Evolutionary conservation across 2,797 vertebrate genomes (phyloP), one percentile per base, ranked within the genome.

Genomic region (Furcifer pardalis): DNA sequence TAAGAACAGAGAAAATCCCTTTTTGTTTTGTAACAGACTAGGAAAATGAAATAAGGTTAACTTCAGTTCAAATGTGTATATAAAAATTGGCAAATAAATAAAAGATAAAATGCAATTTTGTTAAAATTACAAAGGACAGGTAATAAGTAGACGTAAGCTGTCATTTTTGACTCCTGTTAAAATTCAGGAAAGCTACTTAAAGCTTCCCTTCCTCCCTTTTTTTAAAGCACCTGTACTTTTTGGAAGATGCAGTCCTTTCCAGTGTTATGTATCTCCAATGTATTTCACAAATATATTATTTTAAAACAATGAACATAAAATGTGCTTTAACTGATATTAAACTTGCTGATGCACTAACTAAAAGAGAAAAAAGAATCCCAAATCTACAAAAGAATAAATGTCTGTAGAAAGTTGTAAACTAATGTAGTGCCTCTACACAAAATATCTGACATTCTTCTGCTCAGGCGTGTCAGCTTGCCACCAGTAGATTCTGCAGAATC

Each of bases 51-150:
- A 93, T 91, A 88, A 85, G 86, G 90, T 94, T 94, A 94, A 93
- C 85, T 92, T 89, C 89, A 90, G 82, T 92, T 93, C 89, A 90
- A 88, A 94, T 87, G 86, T 91, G 90, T 89, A 92, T 91, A 89
- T 77, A 92, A 96, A 93, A 95, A 90, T 69, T 90, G 92, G 92
- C 92, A 96, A 96, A 96, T 95, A 96, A 96, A 96, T 95, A 96
- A 94, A 81, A 91, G 87, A 93, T 94, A 95, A 92, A 96, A 96
- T 94, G 95, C 85, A 94, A 84, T 92, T 93, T 86, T 86, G 91
- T 91, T 93, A 94, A 94, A 92, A 92, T 87, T 84, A 91, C 86
- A 88, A 93, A 94, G 92, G 89, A 91, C 65, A n/a, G 27, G 90
- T 65, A 92, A 90, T 37, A 91, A 86, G 83, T 89, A 91, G 86